Percentiles rank a stretch among this genome's conserved stretches.
phyloP scores from a whole-genome alignment of 2,113 vertebrate genomes.

The Oreochromis niloticus region DNA sequence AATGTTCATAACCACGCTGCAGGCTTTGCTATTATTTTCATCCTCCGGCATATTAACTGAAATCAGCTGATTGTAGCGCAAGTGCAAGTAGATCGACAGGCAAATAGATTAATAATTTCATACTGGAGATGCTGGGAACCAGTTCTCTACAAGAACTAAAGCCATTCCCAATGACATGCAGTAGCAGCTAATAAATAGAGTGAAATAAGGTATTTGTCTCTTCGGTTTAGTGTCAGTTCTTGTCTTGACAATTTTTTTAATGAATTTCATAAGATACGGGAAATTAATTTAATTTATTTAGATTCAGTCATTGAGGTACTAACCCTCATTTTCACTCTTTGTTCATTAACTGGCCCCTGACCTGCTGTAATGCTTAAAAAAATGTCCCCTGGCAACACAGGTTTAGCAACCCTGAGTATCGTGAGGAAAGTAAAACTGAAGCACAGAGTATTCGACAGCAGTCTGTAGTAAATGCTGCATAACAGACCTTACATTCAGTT shows the following conservation, averaged over 20 bases:
- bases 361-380: background rate
- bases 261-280: background rate
- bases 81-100: rapidly evolving
- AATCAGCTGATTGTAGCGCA: background rate
- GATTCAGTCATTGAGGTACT: background rate
- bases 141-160: no score
- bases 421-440: background rate
- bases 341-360: background rate
- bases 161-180: background rate
- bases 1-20: background rate
- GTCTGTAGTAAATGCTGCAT: background rate
- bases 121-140: no score
- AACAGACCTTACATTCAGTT: background rate
- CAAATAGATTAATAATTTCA: background rate
- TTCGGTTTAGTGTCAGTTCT: background rate
- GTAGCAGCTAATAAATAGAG: background rate
- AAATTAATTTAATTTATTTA: background rate
- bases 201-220: rapidly evolving
- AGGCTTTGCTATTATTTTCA: background rate
- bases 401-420: background rate
- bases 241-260: background rate
- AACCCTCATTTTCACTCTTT: background rate
- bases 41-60: background rate
- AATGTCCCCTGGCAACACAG: background rate
- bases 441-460: background rate